phyloP scores from a whole-genome alignment of 1,140 invertebrate species.

The Cydia strobilella region DNA sequence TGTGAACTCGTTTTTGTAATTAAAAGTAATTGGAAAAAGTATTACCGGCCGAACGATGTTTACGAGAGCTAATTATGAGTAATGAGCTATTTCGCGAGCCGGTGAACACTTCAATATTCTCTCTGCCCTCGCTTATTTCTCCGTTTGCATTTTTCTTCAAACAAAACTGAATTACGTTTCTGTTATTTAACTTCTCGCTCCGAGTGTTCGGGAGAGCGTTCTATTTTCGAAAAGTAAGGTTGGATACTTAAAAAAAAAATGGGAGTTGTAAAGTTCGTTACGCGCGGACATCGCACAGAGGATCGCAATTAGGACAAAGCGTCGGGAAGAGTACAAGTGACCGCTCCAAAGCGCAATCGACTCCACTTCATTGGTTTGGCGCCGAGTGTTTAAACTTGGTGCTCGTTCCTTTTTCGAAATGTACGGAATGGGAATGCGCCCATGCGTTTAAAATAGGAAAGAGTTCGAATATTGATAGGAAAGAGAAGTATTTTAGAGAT shows the following conservation, averaged over 20 bases:
- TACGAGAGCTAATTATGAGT: constrained; percentile 70
- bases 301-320: constrained; percentile 68
- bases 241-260: constrained; percentile 48
- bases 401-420: constrained; percentile 29
- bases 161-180: constrained; percentile 41
- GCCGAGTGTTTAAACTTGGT: constrained; percentile 32
- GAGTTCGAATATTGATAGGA: background rate
- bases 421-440: background rate
- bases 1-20: constrained; percentile 46
- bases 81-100: constrained; percentile 58
- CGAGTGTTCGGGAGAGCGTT: background rate
- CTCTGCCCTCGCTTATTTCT: constrained; percentile 59
- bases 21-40: constrained; percentile 56
- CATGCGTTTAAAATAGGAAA: background rate
- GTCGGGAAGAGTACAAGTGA: constrained; percentile 55
- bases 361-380: constrained; percentile 31
- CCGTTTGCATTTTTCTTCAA: constrained; percentile 53
- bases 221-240: constrained; percentile 33
- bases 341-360: constrained; percentile 42
- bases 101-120: constrained; percentile 56
- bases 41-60: constrained; percentile 61
- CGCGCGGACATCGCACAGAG: constrained; percentile 53
- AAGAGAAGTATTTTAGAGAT: background rate
- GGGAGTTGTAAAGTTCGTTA: constrained; percentile 60
- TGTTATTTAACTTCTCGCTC: constrained; percentile 29